Conservation (phyloP, 2,113 vertebrate genomes). For the Struthio camelus region DNA sequence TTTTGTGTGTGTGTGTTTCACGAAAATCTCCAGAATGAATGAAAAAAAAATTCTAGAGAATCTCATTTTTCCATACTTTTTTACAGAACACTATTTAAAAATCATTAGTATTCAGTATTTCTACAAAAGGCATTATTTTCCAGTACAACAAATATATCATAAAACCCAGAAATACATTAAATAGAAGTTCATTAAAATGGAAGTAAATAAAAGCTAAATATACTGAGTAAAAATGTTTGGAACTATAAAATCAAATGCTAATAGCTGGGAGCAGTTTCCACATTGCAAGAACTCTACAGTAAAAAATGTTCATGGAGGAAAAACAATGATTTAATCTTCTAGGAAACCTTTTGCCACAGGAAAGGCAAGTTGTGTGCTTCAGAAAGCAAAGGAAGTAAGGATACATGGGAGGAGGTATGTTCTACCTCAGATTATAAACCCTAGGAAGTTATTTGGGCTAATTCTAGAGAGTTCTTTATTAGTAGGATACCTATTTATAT, state of each 20-base stretch:
- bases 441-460: background rate
- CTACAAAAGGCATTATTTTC: background rate
- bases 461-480: background rate
- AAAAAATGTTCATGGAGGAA: background rate
- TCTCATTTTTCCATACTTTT: background rate
- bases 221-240: background rate
- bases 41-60: background rate
- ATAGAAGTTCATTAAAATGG: background rate
- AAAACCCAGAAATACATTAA: background rate
- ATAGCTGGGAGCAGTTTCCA: background rate
- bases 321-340: background rate
- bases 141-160: background rate
- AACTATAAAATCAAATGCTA: no score
- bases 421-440: rapidly evolving
- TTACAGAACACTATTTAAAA: background rate
- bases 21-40: background rate
- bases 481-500: background rate
- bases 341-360: background rate
- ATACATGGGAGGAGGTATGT: background rate
- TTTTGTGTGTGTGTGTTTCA: background rate
- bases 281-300: background rate
- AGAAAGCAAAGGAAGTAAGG: background rate
- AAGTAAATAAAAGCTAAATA: background rate
- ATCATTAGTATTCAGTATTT: background rate
- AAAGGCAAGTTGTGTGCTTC: background rate